These are phyloP conservation scores for Boloria selene DNA, from an alignment of 2,888 invertebrate genomes.

Conservation along the genomic window DNA sequence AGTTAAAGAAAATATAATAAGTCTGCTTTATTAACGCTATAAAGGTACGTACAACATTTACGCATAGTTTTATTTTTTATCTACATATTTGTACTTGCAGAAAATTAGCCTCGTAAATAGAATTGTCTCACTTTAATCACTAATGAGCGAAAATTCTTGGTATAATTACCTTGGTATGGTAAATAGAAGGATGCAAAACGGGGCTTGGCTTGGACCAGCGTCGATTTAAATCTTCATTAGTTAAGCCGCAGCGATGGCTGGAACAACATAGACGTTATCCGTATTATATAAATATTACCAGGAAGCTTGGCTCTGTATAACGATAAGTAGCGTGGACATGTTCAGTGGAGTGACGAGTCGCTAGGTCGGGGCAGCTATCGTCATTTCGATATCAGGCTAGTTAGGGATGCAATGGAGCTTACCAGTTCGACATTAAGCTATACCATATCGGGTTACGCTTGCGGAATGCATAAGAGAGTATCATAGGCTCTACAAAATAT, in stretches of 20 bases:
- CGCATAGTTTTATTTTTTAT: slow-evolving; percentile 30
- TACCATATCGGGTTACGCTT: slow-evolving; percentile 27
- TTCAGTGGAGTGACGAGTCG: slow-evolving; percentile 56
- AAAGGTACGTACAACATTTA: slow-evolving; percentile 23
- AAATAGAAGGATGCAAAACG: slow-evolving; percentile 90
- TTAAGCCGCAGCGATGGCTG: slow-evolving; percentile 92
- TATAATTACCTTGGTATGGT: slow-evolving; percentile 86
- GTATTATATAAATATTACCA: slow-evolving; percentile 51
- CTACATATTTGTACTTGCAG: slow-evolving; percentile 29
- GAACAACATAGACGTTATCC: slow-evolving; percentile 63
- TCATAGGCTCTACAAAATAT: slow-evolving; percentile 1
- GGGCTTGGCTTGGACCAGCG: slow-evolving; percentile 91
- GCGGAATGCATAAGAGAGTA: slow-evolving; percentile 30
- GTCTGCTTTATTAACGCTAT: slow-evolving; percentile 1
- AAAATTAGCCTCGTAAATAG: slow-evolving; percentile 40
- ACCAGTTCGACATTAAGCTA: slow-evolving; percentile 17
- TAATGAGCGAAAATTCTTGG: slow-evolving; percentile 40
- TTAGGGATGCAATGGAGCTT: slow-evolving; percentile 30
- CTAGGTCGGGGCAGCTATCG: slow-evolving; percentile 47
- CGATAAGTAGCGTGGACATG: slow-evolving; percentile 54
- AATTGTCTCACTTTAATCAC: slow-evolving; percentile 40
- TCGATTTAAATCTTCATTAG: slow-evolving; percentile 92
- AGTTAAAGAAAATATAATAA: slow-evolving; percentile 11
- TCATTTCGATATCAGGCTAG: slow-evolving; percentile 32
- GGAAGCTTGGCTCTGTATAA: slow-evolving; percentile 61